Conservation (phyloP, 2,113 vertebrate genomes). For the Nothocercus nigrocapillus region DNA sequence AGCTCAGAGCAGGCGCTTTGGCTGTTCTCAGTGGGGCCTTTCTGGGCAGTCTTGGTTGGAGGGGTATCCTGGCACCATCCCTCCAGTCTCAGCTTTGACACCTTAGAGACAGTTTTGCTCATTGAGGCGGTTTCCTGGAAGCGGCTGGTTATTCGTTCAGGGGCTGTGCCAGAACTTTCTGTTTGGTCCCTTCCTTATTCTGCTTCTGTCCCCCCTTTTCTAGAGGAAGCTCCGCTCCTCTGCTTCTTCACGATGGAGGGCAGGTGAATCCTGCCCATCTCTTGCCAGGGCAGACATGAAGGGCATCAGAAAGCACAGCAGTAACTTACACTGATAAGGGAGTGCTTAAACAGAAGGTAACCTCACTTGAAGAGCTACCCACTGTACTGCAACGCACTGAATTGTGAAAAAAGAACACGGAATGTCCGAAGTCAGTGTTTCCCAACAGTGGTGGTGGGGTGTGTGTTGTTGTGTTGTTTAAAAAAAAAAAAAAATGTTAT, state of each 20-base stretch:
- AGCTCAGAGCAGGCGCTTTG: background rate
- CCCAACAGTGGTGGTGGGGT: background rate
- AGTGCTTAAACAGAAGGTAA: background rate
- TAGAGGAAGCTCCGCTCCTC: background rate
- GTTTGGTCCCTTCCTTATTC: background rate
- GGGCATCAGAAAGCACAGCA: background rate
- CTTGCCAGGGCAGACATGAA: background rate
- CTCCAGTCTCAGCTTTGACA: background rate
- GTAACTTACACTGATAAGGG: background rate
- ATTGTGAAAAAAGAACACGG: background rate
- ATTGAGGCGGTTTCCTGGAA: background rate
- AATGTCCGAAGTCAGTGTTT: background rate
- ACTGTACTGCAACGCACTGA: background rate
- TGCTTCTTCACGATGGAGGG: background rate
- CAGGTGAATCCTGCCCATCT: background rate
- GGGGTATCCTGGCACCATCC: background rate
- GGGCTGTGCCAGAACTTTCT: background rate
- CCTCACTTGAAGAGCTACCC: background rate
- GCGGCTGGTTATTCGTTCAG: background rate
- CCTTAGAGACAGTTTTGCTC: background rate
- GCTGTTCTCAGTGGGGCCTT: background rate
- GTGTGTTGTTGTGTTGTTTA: no score
- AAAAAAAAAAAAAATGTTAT: background rate
- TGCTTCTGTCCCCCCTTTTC: background rate
- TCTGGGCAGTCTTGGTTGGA: background rate